A percentile compares a stretch with the other conserved stretches of the same genome.
These are phyloP conservation scores for Phaethon lepturus DNA, from an alignment of 2,113 vertebrate species.

Conservation along the genomic window DNA sequence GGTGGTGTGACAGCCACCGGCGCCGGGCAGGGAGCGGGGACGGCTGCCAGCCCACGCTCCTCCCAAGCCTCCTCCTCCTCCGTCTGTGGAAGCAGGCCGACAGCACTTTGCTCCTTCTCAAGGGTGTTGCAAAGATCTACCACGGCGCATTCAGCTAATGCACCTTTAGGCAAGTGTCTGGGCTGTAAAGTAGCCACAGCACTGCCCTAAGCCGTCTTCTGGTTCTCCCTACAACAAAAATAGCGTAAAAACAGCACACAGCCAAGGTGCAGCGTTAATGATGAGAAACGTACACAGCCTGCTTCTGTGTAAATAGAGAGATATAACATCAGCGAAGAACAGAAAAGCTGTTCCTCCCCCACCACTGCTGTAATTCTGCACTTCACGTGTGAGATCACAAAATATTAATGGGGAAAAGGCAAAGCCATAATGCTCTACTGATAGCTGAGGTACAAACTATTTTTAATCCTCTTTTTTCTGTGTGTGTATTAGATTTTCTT, in stretches of 20 bases:
- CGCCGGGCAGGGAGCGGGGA: neutral
- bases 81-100: neutral
- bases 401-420: conserved; percentile 6
- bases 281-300: neutral
- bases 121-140: neutral
- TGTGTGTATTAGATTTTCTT: conserved; percentile 22
- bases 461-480: neutral
- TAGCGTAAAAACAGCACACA: neutral
- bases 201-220: neutral
- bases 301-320: neutral
- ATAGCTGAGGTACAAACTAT: neutral
- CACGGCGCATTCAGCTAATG: neutral
- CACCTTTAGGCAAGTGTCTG: neutral
- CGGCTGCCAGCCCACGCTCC: neutral
- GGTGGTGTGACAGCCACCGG: neutral
- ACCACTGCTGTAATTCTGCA: neutral
- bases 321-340: neutral
- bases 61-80: neutral
- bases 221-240: neutral
- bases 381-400: neutral
- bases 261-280: neutral
- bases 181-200: neutral
- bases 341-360: neutral
- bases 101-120: neutral
- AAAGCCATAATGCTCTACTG: neutral